Base-by-base conservation (phyloP, 2,113 vertebrate species). In the Cromileptes altivelis region DNA sequence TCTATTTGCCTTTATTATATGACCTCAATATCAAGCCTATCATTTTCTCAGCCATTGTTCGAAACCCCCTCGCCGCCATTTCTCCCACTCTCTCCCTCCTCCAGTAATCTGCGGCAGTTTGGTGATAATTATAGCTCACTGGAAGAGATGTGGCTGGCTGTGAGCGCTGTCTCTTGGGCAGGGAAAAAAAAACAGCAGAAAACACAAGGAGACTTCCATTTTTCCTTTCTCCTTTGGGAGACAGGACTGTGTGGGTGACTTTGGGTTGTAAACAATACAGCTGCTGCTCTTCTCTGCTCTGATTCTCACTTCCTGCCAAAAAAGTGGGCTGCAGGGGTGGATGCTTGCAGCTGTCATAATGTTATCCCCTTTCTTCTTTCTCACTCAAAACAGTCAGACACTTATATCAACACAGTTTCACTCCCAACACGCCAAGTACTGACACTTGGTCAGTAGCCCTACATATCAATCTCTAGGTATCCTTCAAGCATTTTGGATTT, bases 71-170 rank as follows among this genome's bases (percentile, higher is more conserved):
- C 56, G 21, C 65, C 27, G 7, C 78, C 67, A 47, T 2, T 12
- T 58, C 52, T 76, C 64, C 47, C 79, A n/a, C 72, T 64, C 82
- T 50, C 69, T 65, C 82, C 49, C 79, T 78, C 33, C 89, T 85
- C 61, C 91, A 42, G 86, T 92, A 86, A 92, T 90, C 88, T 88
- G 84, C 83, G 10, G 82, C 88, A 72, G 82, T 91, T 90, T 77
- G 77, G 70, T 77, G 86, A 88, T 93, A 88, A 94, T 93, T 91
- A 91, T 80, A 89, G 92, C 75, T 85, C 88, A 61, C 91, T 93
- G 91, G 90, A 90, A 84, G 87, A 45, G 75, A 85, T 75, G 76
- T 76, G 86, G 85, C 86, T 57, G 78, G 68, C 85, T 75, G 62
- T 23, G 49, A 90, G 75, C 52, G 8, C 67, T 63, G 80, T 61